Evolutionary conservation across 2,888 invertebrate genomes (phyloP), one percentile per base, ranked within the genome.

Genomic region (Conchocele bisecta): DNA sequence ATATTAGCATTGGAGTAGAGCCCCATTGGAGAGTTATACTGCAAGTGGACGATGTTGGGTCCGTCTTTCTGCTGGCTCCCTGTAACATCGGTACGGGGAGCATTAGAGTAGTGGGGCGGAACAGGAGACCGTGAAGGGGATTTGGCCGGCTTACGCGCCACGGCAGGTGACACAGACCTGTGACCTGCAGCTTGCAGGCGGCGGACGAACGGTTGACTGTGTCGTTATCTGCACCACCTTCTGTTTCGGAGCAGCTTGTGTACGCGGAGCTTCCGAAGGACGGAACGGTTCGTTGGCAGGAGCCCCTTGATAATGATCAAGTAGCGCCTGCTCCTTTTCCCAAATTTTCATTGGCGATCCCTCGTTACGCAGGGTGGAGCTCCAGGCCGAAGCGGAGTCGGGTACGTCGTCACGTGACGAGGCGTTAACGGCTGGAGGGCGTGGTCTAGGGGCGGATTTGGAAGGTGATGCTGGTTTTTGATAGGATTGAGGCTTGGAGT

Each of bases 1-100:
- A 90, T 86, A 80, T 90, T 91, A 56, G 80, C 82, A 37, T 80
- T 81, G 20, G 90, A 90, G 83, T 91, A 91, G 71, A 91, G 79
- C 2, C 86, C 86, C 69, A 91, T 84, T 13, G 91, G 91, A 29
- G 89, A 87, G 84, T 91, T 91, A 82, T 91, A 91, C 84, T 91
- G 91, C 61, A 89, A 82, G 75, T 91, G 90, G 28, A 86, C 86
- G 60, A 89, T 83, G 39, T 83, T 81, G 20, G 90, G 79, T 22
- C 75, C 79, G 17, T 70, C 75, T n/a, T 31, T 50, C 22, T 33
- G 46, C 17, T 70, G 61, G 29, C 57, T 54, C 51, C 68, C 69
- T 66, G 73, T 56, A 65, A 67, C 67, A 70, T 66, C 56, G 67
- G 63, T 51, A 72, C 58, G 68, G 61, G 61, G 80, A 70, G 64